Conservation (phyloP, 2,888 invertebrate species). For the Clistopyga incitator region DNA sequence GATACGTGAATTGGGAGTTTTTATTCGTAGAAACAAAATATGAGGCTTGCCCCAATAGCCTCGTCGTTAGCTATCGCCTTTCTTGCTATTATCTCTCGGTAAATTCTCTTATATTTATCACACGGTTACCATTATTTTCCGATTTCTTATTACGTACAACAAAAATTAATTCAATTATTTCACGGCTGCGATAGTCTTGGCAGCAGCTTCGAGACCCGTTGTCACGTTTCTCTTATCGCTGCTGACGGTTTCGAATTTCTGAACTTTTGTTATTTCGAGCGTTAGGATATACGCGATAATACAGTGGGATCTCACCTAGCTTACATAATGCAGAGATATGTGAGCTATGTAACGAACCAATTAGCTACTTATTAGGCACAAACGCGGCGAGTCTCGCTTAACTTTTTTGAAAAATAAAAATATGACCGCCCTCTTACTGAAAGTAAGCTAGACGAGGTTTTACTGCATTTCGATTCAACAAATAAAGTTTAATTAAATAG, state of each 20-base stretch:
- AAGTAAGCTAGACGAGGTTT: background rate
- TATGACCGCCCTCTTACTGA: background rate
- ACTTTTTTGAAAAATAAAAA: background rate
- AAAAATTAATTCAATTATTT: constrained; percentile 24
- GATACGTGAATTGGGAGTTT: background rate
- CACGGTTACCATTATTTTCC: background rate
- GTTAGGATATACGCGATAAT: constrained; percentile 8
- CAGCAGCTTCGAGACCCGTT: constrained; percentile 19
- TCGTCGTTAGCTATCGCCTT: background rate
- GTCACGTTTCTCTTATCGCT: constrained; percentile 47
- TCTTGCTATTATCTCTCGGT: background rate
- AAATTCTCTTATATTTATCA: background rate
- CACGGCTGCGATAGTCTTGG: constrained; percentile 17
- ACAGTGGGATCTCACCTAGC: background rate
- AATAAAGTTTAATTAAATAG: background rate
- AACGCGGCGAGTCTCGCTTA: too few relatives aligned
- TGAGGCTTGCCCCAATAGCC: background rate
- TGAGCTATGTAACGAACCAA: background rate
- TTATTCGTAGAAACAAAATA: background rate
- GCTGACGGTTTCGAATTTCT: constrained; percentile 28
- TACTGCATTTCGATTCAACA: background rate
- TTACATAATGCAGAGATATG: background rate
- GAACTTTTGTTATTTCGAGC: constrained; percentile 17
- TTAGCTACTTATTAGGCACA: background rate
- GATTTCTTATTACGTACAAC: background rate